Percentiles rank a stretch among this genome's conserved stretches.
These are phyloP conservation scores for Oreohelix idahoensis DNA, from an alignment of 1,140 invertebrate genomes.

Conservation along the genomic window DNA sequence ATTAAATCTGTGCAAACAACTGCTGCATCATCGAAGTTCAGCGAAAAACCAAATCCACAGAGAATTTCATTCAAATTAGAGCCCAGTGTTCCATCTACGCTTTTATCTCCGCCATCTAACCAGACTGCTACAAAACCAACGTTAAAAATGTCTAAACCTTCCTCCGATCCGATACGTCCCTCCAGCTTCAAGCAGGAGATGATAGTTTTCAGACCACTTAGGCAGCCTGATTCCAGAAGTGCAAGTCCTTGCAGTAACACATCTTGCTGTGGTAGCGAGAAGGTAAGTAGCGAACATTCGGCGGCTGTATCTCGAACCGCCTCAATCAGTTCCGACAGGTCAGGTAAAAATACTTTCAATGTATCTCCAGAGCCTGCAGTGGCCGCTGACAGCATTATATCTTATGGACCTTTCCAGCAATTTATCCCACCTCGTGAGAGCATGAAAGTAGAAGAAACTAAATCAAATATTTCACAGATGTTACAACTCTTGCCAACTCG, in stretches of 20 bases:
- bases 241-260: slow-evolving; percentile 20
- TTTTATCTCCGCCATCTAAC: not conserved
- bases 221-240: slow-evolving; percentile 15
- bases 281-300: not conserved
- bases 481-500: not conserved
- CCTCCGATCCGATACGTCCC: slow-evolving; percentile 2
- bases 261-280: slow-evolving; percentile 32
- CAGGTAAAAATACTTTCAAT: not conserved
- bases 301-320: not conserved
- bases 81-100: not conserved
- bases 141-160: not conserved
- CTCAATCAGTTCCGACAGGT: slow-evolving; percentile 23
- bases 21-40: slow-evolving; percentile 2
- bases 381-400: not conserved
- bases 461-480: not conserved
- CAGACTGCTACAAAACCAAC: not conserved
- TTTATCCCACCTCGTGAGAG: not conserved
- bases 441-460: not conserved
- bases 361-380: not conserved
- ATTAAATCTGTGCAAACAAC: not conserved
- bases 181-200: slow-evolving; percentile 38
- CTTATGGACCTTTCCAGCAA: not conserved
- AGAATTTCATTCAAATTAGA: slow-evolving; percentile 22
- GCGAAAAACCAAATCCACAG: slow-evolving; percentile 24
- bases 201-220: slow-evolving; percentile 33